These are phyloP conservation scores for Poeciliopsis gracilis DNA, from an alignment of 2,797 vertebrate genomes.

Conservation along the genomic window DNA sequence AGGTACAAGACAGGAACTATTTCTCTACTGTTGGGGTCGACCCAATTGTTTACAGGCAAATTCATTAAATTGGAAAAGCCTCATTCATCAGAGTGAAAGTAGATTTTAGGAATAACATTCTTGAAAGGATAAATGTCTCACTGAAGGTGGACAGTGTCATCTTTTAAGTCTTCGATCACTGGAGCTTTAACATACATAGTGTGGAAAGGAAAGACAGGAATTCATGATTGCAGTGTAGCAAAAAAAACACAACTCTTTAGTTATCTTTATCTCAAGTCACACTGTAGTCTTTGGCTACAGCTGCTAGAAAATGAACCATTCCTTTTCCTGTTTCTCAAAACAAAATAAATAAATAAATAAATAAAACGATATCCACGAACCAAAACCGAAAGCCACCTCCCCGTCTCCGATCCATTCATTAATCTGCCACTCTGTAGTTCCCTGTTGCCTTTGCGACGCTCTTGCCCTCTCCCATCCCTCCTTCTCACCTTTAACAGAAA, in stretches of 20 bases:
- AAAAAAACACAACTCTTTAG: not conserved
- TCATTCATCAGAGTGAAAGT: too few relatives aligned
- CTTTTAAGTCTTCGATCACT: not conserved
- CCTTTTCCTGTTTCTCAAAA: slow-evolving; percentile 13
- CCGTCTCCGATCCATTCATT: not conserved
- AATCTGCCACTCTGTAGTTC: not conserved
- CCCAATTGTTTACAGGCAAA: too few relatives aligned
- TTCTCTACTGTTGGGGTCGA: too few relatives aligned
- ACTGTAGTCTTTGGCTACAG: too few relatives aligned
- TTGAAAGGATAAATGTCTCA: too few relatives aligned
- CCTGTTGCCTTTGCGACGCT: slow-evolving; percentile 12
- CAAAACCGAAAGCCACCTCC: not conserved
- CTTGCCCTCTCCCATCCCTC: slow-evolving; percentile 10
- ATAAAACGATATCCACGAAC: not conserved
- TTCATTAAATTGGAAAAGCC: too few relatives aligned
- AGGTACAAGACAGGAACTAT: not conserved
- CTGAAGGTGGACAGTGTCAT: too few relatives aligned
- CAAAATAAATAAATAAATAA: not conserved
- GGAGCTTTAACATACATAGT: not conserved
- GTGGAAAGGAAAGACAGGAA: slow-evolving; percentile 6
- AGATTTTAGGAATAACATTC: too few relatives aligned
- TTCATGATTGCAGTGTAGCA: slow-evolving; percentile 9
- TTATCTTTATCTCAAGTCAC: not conserved
- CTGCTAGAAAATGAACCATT: slow-evolving; percentile 7
- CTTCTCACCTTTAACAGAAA: slow-evolving; percentile 40